Conservation (phyloP, 2,888 invertebrate genomes). For the Serrognathus titanus region DNA sequence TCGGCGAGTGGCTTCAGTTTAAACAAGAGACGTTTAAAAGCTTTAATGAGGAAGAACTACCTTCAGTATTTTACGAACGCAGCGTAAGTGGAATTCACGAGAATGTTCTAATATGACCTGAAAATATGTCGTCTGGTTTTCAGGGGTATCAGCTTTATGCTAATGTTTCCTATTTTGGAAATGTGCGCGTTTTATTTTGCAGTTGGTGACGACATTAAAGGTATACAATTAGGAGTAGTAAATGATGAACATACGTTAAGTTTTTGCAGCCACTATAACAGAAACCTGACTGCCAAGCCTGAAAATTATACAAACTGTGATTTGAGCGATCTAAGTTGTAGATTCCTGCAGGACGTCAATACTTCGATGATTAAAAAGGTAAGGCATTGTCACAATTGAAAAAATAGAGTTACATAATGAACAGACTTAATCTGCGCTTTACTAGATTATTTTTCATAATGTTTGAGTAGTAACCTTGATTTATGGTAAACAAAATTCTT, state of each 20-base stretch:
- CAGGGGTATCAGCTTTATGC: slow-evolving; percentile 77
- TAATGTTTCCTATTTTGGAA: slow-evolving; percentile 79
- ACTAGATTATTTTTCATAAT: too few relatives aligned
- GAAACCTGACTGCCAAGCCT: slow-evolving; percentile 42
- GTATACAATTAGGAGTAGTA: slow-evolving; percentile 71
- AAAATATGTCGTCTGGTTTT: slow-evolving; percentile 32
- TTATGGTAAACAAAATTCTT: too few relatives aligned
- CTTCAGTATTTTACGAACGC: slow-evolving; percentile 34
- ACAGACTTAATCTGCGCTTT: too few relatives aligned
- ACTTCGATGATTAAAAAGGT: slow-evolving; percentile 56
- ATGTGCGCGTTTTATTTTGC: slow-evolving; percentile 75
- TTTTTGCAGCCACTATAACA: slow-evolving; percentile 34
- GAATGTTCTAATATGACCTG: too few relatives aligned
- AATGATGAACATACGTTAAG: slow-evolving; percentile 63
- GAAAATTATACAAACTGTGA: slow-evolving; percentile 48
- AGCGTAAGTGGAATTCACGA: slow-evolving; percentile 17
- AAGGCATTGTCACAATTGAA: too few relatives aligned
- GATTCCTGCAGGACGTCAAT: slow-evolving; percentile 58
- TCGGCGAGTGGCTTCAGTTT: slow-evolving; percentile 18
- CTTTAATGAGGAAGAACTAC: slow-evolving; percentile 36
- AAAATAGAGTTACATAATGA: too few relatives aligned
- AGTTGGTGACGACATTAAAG: slow-evolving; percentile 72
- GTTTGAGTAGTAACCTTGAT: too few relatives aligned
- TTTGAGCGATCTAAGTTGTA: slow-evolving; percentile 59
- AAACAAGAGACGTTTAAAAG: slow-evolving; percentile 29